phyloP scores from a whole-genome alignment of 2,797 vertebrate genomes.

The Hyperoplus lanceolatus region DNA sequence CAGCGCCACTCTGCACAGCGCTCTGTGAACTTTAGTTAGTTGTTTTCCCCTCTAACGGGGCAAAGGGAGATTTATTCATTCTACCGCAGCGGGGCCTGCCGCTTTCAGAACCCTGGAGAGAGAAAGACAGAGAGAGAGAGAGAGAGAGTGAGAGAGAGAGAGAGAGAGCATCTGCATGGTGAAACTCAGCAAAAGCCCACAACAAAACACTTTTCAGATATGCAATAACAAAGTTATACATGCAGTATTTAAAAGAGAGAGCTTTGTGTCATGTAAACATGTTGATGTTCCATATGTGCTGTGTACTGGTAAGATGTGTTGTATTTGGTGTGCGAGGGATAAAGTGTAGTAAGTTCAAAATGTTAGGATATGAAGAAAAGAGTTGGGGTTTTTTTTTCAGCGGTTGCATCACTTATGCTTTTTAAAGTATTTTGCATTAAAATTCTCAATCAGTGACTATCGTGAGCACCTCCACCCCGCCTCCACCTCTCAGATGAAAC shows the following conservation, averaged over 20 bases:
- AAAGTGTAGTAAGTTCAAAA: too few species aligned
- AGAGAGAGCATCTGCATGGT: background rate
- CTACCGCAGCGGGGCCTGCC: constrained; percentile 16
- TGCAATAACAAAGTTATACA: too few species aligned
- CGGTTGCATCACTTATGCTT: too few species aligned
- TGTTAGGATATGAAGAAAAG: too few species aligned
- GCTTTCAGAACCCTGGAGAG: constrained; percentile 37
- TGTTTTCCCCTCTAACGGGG: background rate
- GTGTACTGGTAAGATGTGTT: too few species aligned
- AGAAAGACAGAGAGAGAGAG: background rate
- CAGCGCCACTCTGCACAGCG: constrained; percentile 41
- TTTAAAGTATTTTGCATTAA: too few species aligned
- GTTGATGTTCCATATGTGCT: too few species aligned
- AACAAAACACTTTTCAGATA: background rate
- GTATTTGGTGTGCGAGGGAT: too few species aligned
- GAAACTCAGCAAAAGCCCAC: background rate
- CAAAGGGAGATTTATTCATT: constrained; percentile 22
- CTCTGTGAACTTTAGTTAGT: constrained; percentile 35
- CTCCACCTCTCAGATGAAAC: background rate
- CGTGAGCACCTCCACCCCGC: too few species aligned
- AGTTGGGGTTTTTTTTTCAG: too few species aligned
- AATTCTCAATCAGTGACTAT: too few species aligned
- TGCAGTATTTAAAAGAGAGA: background rate
- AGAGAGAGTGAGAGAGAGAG: background rate
- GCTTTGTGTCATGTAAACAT: background rate